Base-by-base conservation (phyloP, 2,797 vertebrate species). In the Aselliscus stoliczkanus region DNA sequence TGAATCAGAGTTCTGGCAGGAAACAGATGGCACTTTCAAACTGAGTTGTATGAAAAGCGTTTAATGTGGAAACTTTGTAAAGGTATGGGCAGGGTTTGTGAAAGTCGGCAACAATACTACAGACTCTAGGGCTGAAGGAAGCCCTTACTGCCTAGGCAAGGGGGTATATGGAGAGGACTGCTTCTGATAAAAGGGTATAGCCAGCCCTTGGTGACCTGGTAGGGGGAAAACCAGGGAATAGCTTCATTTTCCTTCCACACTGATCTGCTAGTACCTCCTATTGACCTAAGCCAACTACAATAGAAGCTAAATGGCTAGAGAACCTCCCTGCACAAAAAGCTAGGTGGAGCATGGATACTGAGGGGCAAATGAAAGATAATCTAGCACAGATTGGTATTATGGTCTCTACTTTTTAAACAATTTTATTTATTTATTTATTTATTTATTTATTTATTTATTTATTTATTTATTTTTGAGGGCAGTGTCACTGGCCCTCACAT, bases 11-110 rank as follows among this genome's bases (percentile, higher is more conserved):
- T 70, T 90, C 76, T 87, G 76, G 34, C 37, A 93, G 34, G 76
- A 90, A 90, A 67, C 60, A 94, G 50, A n/a, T 85, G 56, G 54
- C 52, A 81, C 54, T 77, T 87, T 87, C 29, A 90, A 82, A 77
- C 47, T 60, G 8, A 47, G 23, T 95, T 82, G 58, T 76, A 86
- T 93, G 87, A 77, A 42, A 94, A 83, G 37, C 82, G 29, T 96
- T 83, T 93, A 95, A 87, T 83, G 87, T 90, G 39, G 34, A 6
- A 56, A 93, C 54, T 76, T 90, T 62, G 21, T 93, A 79, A 77
- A 90, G 62, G 42, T 79, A n/a, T 25, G 27, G 18, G 25, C 27
- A 84, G 39, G 29, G 15, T 83, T 93, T 87, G 60, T 64, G 60
- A 58, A 93, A 90, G 60, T 88, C 42, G 79, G 4, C 85, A 82